Evolutionary conservation across 1,140 invertebrate species (phyloP), one percentile per base, ranked within the genome.

Genomic region (Atta cephalotes): DNA sequence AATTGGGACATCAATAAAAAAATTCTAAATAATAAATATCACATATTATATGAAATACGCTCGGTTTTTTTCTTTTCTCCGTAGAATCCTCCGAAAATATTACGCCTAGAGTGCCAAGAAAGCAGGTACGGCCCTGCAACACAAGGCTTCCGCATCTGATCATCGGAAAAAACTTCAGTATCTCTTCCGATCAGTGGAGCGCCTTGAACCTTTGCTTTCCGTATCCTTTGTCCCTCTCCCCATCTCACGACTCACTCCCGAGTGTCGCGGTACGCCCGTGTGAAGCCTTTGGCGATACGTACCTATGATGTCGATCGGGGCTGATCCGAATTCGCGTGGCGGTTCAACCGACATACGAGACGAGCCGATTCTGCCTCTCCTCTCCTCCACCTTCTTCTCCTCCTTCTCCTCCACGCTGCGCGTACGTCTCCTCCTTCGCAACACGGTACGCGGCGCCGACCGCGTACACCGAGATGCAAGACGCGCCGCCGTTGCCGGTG

Each of bases 311-410:
- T 51, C 56, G 56, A 74, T 71, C 51, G 6, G 25, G 70, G 18
- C 25, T 49, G 70, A 60, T 49, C 56, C 80, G 25, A 74, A 85
- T 77, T 85, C 62, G 79, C 81, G 87, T 76, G 76, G 49, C 35
- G 66, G 60, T 78, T 80, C 86, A 28, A 53, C 51, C 16, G 70
- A 77, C 72, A 80, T 70, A 51, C 78, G n/a, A 65, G 49, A 63
- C 56, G 77, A 39, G 35, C 39, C 28, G 62, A 56, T 56, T 35
- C 16, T n/a, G 39, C 28, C 39, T 21, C 21, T 39, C 31, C 16
- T 62, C 21, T 62, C 35, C n/a, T 25, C 60, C 58, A 31, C 31
- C 31, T 31, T 35, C 31, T 4, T 31, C 31, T 31, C 56, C n/a
- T 58, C 58, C 56, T 2, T 18, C 5, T 39, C 31, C 3, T 53